Conservation (phyloP, 1,140 invertebrate species). For the Tachypleus tridentatus region DNA sequence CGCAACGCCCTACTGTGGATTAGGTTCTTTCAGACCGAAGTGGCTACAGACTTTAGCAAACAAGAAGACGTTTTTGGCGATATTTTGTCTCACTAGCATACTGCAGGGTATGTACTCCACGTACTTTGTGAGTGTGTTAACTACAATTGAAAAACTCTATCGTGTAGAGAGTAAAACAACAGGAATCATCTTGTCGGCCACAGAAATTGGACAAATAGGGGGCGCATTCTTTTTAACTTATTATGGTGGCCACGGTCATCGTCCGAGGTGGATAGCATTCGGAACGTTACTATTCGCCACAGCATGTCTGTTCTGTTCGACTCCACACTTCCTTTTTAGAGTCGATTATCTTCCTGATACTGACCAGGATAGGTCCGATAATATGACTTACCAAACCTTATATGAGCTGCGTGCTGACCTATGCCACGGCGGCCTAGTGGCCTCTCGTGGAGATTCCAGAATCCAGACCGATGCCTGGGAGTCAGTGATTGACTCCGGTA, state of each 20-base stretch:
- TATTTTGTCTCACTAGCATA: conserved; percentile 56
- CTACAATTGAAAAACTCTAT: conserved; percentile 92
- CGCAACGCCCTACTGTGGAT: conserved; percentile 13
- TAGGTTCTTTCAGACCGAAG: conserved; percentile 36
- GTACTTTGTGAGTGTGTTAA: conserved; percentile 92
- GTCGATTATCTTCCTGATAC: conserved; percentile 80
- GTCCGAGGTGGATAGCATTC: conserved; percentile 88
- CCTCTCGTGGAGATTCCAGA: conserved; percentile 6
- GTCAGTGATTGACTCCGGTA: conserved; percentile 19
- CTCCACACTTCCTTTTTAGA: conserved; percentile 36
- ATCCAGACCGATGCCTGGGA: conserved; percentile 5
- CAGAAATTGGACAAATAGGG: conserved; percentile 85
- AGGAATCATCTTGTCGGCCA: conserved; percentile 81
- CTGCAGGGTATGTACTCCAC: conserved; percentile 88
- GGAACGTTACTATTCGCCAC: conserved; percentile 81
- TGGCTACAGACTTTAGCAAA: conserved; percentile 67
- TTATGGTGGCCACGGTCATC: conserved; percentile 85
- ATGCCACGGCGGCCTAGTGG: not conserved
- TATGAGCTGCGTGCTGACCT: conserved; percentile 1
- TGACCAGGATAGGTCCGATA: conserved; percentile 45
- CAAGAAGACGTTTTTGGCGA: conserved; percentile 75
- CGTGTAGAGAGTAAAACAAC: conserved; percentile 90
- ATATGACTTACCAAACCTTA: conserved; percentile 25
- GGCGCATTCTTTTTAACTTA: conserved; percentile 63
- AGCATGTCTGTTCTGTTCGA: conserved; percentile 71